Evolutionary conservation across 2,113 vertebrate species (phyloP).

Genomic region (Pogona vitticeps): DNA sequence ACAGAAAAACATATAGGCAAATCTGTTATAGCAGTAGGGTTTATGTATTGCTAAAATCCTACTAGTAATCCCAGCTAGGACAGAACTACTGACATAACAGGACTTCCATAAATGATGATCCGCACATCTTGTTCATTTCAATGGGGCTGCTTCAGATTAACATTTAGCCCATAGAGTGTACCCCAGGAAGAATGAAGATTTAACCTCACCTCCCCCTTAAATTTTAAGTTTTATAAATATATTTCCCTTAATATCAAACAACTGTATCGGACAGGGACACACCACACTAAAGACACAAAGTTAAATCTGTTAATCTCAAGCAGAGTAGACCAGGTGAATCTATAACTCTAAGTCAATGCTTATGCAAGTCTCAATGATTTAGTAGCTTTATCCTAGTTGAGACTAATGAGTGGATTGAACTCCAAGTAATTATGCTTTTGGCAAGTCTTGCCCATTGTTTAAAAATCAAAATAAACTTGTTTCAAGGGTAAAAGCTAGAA

Average conservation of each 20-base stretch:
- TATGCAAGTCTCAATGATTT: not conserved
- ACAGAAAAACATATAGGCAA: not conserved
- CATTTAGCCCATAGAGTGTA: not conserved
- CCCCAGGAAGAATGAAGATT: not conserved
- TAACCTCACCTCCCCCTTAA: not conserved
- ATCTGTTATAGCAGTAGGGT: not conserved
- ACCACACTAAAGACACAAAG: not conserved
- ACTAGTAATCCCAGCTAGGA: too few species aligned
- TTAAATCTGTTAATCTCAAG: not conserved
- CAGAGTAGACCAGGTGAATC: not conserved
- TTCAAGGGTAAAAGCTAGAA: not conserved
- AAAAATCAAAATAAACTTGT: not conserved
- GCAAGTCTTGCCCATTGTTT: not conserved
- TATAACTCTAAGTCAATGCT: not conserved
- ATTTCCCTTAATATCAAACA: not conserved
- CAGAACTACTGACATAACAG: too few species aligned
- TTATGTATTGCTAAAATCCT: not conserved
- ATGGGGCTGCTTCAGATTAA: too few species aligned
- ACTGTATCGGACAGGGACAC: not conserved
- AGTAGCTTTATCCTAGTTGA: too few species aligned
- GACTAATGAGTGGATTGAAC: not conserved
- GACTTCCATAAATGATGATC: too few species aligned
- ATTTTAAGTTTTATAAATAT: not conserved
- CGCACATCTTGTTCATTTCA: too few species aligned
- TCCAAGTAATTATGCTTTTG: not conserved